Evolutionary conservation across 1,140 invertebrate genomes (phyloP).

Genomic region (Nephila pilipes): DNA sequence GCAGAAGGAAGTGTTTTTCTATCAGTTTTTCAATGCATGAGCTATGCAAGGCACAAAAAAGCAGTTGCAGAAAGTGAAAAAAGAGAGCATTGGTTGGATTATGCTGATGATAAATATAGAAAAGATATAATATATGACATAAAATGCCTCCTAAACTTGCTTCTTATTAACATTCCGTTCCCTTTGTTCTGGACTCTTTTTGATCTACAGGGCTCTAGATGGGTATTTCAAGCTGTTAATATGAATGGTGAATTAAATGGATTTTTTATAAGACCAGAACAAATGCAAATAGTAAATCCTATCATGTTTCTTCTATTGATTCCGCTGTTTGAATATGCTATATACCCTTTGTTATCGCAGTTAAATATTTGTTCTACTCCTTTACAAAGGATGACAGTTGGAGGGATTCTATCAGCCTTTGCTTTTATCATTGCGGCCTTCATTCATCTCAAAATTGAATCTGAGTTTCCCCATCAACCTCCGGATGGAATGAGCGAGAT

Average conservation of each 20-base stretch:
- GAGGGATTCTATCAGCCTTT: slow-evolving; percentile 91
- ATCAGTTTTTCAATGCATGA: slow-evolving; percentile 88
- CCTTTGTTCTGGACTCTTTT: slow-evolving; percentile 95
- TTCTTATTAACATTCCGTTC: slow-evolving; percentile 90
- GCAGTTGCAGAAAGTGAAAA: slow-evolving; percentile 80
- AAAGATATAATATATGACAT: slow-evolving; percentile 87
- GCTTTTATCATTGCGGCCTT: slow-evolving; percentile 92
- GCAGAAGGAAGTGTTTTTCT: slow-evolving; percentile 91
- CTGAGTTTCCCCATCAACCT: background rate
- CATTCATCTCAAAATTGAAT: slow-evolving; percentile 90
- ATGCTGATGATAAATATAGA: slow-evolving; percentile 87
- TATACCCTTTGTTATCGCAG: slow-evolving; percentile 85
- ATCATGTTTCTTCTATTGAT: slow-evolving; percentile 92
- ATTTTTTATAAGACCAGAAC: slow-evolving; percentile 88
- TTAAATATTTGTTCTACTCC: slow-evolving; percentile 84
- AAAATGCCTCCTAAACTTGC: slow-evolving; percentile 87
- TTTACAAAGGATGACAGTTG: slow-evolving; percentile 89
- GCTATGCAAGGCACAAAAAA: slow-evolving; percentile 75
- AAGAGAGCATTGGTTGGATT: slow-evolving; percentile 89
- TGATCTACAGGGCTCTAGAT: slow-evolving; percentile 91
- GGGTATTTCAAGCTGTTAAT: slow-evolving; percentile 95
- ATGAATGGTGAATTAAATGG: slow-evolving; percentile 90
- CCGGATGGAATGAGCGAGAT: background rate
- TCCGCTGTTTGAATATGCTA: slow-evolving; percentile 89
- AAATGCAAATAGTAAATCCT: slow-evolving; percentile 93